These are phyloP conservation scores for Myzus persicae DNA, from an alignment of 1,140 invertebrate genomes.

Conservation along the genomic window DNA sequence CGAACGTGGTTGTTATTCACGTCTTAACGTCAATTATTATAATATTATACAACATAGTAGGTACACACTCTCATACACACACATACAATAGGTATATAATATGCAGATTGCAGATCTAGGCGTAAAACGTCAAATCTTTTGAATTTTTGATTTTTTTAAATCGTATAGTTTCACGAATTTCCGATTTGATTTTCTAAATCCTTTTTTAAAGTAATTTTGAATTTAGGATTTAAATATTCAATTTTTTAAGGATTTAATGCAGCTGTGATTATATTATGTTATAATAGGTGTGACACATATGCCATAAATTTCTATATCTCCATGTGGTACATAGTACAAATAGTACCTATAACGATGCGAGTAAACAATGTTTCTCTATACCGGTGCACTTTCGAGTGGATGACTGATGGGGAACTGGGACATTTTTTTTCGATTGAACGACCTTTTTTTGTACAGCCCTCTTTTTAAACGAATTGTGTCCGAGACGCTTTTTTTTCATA, in stretches of 20 bases:
- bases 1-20: constrained; percentile 1
- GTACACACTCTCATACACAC: background rate
- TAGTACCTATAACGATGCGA: no score
- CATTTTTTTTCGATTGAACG: background rate
- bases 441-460: background rate
- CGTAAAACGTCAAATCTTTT: background rate
- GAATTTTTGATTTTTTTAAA: no score
- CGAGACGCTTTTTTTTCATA: background rate
- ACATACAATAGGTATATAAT: background rate
- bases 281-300: background rate
- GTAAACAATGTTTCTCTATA: background rate
- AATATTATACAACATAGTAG: background rate
- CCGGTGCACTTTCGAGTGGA: background rate
- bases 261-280: background rate
- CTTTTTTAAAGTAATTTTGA: background rate
- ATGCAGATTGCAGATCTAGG: background rate
- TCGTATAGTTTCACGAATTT: no score
- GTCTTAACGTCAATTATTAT: constrained; percentile 39
- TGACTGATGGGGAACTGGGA: background rate
- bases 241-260: background rate
- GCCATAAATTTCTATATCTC: no score
- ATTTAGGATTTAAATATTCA: background rate
- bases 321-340: background rate
- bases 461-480: background rate
- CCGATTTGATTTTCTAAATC: background rate